These are phyloP conservation scores for Athalia circularis DNA, from an alignment of 2,888 invertebrate species.

Conservation along the genomic window DNA sequence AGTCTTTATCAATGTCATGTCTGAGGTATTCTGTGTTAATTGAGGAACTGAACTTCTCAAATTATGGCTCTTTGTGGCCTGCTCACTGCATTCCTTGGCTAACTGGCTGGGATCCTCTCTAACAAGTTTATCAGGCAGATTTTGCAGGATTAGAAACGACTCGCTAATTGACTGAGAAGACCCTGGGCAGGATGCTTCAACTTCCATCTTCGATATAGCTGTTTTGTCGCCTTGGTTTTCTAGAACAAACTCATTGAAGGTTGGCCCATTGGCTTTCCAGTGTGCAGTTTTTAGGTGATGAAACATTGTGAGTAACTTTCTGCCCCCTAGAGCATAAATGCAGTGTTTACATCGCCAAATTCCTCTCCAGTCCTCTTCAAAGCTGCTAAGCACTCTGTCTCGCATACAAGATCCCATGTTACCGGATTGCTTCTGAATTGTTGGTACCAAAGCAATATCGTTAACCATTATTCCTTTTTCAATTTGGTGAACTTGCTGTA, in stretches of 20 bases:
- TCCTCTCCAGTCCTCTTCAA: conserved; percentile 6
- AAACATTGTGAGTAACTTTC: conserved; percentile 29
- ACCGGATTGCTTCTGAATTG: neutral
- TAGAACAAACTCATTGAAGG: neutral
- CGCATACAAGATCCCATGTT: conserved; percentile 38
- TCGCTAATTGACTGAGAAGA: neutral
- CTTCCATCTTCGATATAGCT: too few species aligned
- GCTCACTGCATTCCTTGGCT: too few species aligned
- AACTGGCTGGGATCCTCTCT: too few species aligned
- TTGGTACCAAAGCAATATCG: conserved; percentile 26
- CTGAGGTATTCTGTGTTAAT: too few species aligned
- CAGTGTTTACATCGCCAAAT: conserved; percentile 38
- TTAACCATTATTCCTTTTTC: conserved; percentile 11
- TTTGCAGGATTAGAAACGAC: conserved; percentile 3
- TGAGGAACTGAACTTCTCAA: too few species aligned
- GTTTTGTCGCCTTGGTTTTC: neutral
- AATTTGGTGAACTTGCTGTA: conserved; percentile 25
- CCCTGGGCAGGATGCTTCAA: too few species aligned
- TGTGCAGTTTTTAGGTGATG: conserved; percentile 25
- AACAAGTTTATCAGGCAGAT: neutral
- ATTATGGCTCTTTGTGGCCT: too few species aligned
- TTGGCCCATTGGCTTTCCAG: conserved; percentile 35
- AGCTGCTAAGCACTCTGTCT: conserved; percentile 4
- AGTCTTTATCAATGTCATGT: too few species aligned
- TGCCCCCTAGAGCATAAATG: neutral